Base-by-base conservation (phyloP, 2,797 vertebrate species). In the Austrolebias charrua region DNA sequence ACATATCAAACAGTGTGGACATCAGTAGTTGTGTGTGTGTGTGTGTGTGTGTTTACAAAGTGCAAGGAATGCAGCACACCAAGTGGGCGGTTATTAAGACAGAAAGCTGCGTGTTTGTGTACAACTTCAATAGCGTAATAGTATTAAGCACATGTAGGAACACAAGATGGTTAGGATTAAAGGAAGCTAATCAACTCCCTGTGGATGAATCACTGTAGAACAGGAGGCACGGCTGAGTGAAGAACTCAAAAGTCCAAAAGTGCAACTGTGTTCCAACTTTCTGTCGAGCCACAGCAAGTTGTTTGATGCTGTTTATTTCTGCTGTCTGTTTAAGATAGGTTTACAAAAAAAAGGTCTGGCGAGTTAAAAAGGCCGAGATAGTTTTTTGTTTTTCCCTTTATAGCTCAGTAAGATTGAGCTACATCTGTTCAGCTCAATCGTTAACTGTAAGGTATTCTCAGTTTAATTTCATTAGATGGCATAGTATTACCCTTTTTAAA, bases 1-100 rank as follows among this genome's bases (percentile, higher is more conserved):
- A 81, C 83, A 77, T 82, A 88, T 88, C 84, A 85, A 83, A 84
- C 79, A 61, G 71, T 75, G 70, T 53, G 75, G 61, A 76, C 75
- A 67, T 82, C 56, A 67, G 60, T 62, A n/a, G 35, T 19, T 60
- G 70, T 60, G 75, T 75, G 64, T 38, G 67, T 60, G 75, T 75
- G 64, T 38, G 67, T 60, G 66, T 55, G 53, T 66, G 67, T 69
- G 47, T 77, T 76, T 68, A 63, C 60, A 70, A 13, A 58, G 58
- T 70, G 59, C 20, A 65, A 68, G 33, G 24, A 62, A 69, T 68
- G 73, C 59, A 1, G 63, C 44, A 49, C 51, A 69, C 74, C 68
- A 53, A 73, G 75, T 57, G 57, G 71, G 65, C 44, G 70, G 72
- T 64, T 80, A 67, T 83, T 81, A 67, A 57, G 60, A 59, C 55